A percentile compares a stretch with the other conserved stretches of the same genome.
Conservation (phyloP, 2,797 vertebrate genomes). For the Thamnophis elegans region DNA sequence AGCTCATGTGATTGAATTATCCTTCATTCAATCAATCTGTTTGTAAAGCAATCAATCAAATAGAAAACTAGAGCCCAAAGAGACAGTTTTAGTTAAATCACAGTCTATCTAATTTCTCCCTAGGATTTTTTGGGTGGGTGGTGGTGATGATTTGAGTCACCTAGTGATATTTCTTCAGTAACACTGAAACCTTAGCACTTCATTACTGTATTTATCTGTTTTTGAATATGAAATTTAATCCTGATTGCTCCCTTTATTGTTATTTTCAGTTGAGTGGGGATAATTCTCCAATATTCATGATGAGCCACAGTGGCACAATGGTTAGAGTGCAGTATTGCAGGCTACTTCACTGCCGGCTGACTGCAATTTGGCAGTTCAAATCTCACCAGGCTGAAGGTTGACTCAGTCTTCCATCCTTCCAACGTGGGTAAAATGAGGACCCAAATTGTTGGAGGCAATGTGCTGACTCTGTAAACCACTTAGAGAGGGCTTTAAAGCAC, state of each 20-base stretch:
- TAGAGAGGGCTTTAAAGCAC: too few relatives aligned
- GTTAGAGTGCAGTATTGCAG: too few relatives aligned
- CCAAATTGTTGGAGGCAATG: too few relatives aligned
- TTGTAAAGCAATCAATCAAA: neutral
- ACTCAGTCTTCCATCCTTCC: too few relatives aligned
- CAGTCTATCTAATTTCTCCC: neutral
- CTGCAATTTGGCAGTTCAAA: too few relatives aligned
- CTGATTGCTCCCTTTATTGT: neutral
- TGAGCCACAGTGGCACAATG: too few relatives aligned
- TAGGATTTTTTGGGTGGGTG: neutral
- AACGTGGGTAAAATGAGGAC: too few relatives aligned
- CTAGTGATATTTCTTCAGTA: neutral
- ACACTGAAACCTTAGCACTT: neutral
- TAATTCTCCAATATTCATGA: neutral
- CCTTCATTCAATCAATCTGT: neutral
- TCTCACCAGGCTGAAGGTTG: too few relatives aligned
- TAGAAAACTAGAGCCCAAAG: neutral
- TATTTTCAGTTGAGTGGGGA: neutral
- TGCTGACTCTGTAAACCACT: too few relatives aligned
- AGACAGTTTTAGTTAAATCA: neutral
- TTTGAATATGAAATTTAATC: neutral
- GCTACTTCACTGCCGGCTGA: too few relatives aligned
- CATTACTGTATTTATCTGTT: neutral
- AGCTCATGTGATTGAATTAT: neutral
- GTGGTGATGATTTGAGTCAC: neutral